A percentile compares a stretch with the other conserved stretches of the same genome.
Conservation (phyloP, 1,140 invertebrate species). For the Drosophila nannoptera region DNA sequence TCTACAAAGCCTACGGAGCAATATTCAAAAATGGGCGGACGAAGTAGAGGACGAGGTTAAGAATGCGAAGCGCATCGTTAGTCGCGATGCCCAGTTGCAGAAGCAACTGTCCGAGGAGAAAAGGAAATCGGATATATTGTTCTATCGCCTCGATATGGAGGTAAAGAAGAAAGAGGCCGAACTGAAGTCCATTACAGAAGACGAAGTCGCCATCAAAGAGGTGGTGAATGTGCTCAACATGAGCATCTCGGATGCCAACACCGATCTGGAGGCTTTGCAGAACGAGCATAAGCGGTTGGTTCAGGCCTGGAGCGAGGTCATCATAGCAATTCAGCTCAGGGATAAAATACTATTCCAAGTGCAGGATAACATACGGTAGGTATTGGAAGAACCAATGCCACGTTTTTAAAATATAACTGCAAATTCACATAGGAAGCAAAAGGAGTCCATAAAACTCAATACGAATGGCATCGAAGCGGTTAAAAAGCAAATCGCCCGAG, state of each 20-base stretch:
- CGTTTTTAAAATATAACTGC: not conserved
- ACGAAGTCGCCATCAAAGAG: constrained; percentile 79
- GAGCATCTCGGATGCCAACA: constrained; percentile 82
- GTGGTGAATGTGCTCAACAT: constrained; percentile 79
- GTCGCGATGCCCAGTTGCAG: constrained; percentile 80
- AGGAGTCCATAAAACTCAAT: constrained; percentile 81
- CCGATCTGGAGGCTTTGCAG: constrained; percentile 85
- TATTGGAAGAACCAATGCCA: too few species aligned
- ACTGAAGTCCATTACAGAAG: constrained; percentile 79
- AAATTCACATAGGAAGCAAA: constrained; percentile 79
- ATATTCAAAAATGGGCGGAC: constrained; percentile 80
- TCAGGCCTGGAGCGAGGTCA: constrained; percentile 86
- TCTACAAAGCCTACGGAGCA: constrained; percentile 75
- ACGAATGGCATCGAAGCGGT: constrained; percentile 81
- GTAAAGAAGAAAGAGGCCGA: constrained; percentile 81
- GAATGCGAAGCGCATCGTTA: constrained; percentile 80
- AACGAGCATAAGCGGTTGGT: constrained; percentile 84
- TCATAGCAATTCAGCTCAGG: constrained; percentile 84
- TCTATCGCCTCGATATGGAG: constrained; percentile 80
- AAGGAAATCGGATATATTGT: constrained; percentile 80
- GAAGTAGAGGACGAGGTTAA: constrained; percentile 80
- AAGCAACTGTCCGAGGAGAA: constrained; percentile 80
- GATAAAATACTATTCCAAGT: constrained; percentile 84
- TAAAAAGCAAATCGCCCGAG: constrained; percentile 83
- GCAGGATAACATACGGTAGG: constrained; percentile 54